Conservation (phyloP, 2,888 invertebrate genomes). For the Leucoma salicis region DNA sequence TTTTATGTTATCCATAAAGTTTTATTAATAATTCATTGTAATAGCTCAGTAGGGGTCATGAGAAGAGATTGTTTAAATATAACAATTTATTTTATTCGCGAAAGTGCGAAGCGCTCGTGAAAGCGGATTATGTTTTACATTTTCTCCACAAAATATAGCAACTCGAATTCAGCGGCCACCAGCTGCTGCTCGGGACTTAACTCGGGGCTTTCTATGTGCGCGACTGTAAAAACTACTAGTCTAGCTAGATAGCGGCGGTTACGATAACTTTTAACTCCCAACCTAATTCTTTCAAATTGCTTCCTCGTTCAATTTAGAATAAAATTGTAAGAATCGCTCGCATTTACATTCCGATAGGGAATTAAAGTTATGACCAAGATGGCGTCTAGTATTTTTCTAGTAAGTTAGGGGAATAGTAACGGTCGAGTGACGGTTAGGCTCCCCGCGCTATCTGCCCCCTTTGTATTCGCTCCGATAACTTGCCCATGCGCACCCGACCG, state of each 20-base stretch:
- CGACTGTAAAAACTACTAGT: too few relatives aligned
- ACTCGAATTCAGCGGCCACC: too few relatives aligned
- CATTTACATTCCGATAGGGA: slow-evolving; percentile 52
- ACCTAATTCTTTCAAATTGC: slow-evolving; percentile 51
- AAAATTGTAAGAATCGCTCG: slow-evolving; percentile 50
- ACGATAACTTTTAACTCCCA: slow-evolving; percentile 54
- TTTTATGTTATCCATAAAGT: slow-evolving; percentile 54
- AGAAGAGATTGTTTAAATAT: slow-evolving; percentile 55
- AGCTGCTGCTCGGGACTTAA: too few relatives aligned
- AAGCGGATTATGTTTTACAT: slow-evolving; percentile 61
- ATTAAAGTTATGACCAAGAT: slow-evolving; percentile 58
- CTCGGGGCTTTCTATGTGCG: too few relatives aligned
- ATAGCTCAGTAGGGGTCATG: slow-evolving; percentile 49
- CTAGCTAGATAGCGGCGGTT: slow-evolving; percentile 53
- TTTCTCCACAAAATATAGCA: slow-evolving; percentile 42
- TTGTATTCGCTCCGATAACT: slow-evolving; percentile 82
- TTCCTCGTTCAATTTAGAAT: slow-evolving; percentile 59
- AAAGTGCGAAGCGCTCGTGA: slow-evolving; percentile 61
- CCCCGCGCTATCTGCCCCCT: slow-evolving; percentile 81
- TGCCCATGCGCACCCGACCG: slow-evolving; percentile 81
- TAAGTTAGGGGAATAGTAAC: slow-evolving; percentile 77
- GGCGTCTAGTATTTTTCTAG: slow-evolving; percentile 79
- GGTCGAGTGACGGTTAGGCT: slow-evolving; percentile 80
- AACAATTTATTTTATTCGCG: slow-evolving; percentile 54
- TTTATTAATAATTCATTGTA: slow-evolving; percentile 53